Evolutionary conservation across 2,113 vertebrate species (phyloP).

Genomic region (Myanophis thanlyinensis): DNA sequence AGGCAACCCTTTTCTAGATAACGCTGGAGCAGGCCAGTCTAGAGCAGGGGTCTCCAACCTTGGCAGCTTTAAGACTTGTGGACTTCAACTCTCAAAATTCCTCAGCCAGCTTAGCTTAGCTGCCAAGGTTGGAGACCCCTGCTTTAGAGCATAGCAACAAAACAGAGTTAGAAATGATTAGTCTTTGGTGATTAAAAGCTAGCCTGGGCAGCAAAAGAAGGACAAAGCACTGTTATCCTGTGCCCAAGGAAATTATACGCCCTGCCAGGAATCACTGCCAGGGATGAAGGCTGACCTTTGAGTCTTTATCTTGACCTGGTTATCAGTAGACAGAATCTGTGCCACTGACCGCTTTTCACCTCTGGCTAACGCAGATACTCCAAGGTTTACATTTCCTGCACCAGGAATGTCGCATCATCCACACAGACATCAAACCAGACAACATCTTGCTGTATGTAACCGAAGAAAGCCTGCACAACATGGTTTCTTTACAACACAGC

Average conservation of each 20-base stretch:
- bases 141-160: neutral
- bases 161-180: neutral
- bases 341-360: neutral
- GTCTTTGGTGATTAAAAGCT: neutral
- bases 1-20: neutral
- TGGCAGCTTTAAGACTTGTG: too few relatives aligned
- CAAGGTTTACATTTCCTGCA: slow-evolving; percentile 83
- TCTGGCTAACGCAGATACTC: slow-evolving; percentile 70
- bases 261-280: neutral
- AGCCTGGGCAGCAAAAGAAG: neutral
- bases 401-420: slow-evolving; percentile 80
- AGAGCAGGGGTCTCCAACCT: too few relatives aligned
- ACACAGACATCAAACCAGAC: slow-evolving; percentile 85
- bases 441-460: slow-evolving; percentile 74
- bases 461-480: slow-evolving; percentile 53
- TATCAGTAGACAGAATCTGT: neutral
- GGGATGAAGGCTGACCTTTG: neutral
- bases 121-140: too few relatives aligned
- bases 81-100: too few relatives aligned
- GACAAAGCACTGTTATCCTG: neutral
- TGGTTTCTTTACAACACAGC: neutral
- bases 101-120: too few relatives aligned
- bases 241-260: neutral
- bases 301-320: neutral
- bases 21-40: neutral